Base-by-base conservation (phyloP, 2,797 vertebrate genomes). In the Micromesistius poutassou region DNA sequence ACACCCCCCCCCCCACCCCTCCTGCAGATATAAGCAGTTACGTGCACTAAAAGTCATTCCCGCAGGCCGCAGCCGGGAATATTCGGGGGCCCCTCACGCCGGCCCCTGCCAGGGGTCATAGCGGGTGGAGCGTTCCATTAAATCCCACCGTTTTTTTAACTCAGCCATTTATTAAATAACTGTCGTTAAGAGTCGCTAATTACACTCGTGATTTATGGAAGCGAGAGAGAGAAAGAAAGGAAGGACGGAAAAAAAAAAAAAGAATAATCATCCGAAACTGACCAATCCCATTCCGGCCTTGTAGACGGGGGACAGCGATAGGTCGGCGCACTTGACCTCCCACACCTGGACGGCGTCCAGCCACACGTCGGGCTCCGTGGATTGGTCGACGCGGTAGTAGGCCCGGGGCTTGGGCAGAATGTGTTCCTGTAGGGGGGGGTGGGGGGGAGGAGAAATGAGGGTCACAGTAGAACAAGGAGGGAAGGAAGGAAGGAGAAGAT, bases 291-390 rank as follows among this genome's bases (percentile, higher is more conserved):
- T 93, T 66, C 95, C 96, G 0, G 97, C 96, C 12, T 96, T 96
- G 91, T 98, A 95, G 85, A 96, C 83, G 0, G 97, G 96, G 0
- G 97, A 98, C 81, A 98, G 91, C 0, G 96, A 97, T 31, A 97
- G 93, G 83, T 98, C 96, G 0, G 96, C 96, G 0, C 96, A 98
- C 89, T 97, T 97, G 83, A 98, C 96, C 82, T 98, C 97, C 97
- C 96, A 98, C 5, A 97, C 96, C 30, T 95, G 91, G 2, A 94
- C 88, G 0, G 95, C 95, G 1, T 96, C 96, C 75, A 98, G 90
- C 97, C 97, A 98, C 78, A 96, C 92, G 75, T 97, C 96, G 0
- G 96, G 96, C 85, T 95, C 94, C 0, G 91, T 86, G 0, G 94
- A 93, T 1, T 93, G 94, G 30, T 96, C 97, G 2, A 92, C 85